Base-by-base conservation (phyloP, 2,888 invertebrate genomes). In the Masnerella sp. region DNA sequence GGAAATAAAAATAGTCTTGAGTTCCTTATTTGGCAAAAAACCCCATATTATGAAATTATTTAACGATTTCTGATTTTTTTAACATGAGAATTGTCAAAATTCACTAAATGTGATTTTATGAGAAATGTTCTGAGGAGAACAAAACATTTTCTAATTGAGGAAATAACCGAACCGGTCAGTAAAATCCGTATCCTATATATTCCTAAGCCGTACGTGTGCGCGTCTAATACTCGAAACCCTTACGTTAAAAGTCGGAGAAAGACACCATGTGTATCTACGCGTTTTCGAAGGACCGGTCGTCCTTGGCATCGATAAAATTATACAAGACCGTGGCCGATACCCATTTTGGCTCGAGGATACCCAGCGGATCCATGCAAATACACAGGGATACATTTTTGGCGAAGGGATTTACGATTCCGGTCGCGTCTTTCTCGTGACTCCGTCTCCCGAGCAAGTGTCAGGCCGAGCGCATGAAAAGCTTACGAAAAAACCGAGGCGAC, bases 371-470 rank as follows among this genome's bases (percentile, higher is more conserved):
- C 64, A 70, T 65, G 69, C 74, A 61, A 58, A 70, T 62, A 38
- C 45, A 59, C 67, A 51, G 59, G 62, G 67, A 59, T 74, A 68
- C 54, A 62, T 68, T 76, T 76, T 76, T 71, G 68, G 62, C 25
- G 71, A 47, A 32, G 67, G 64, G 78, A 79, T 83, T 83, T 80
- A 79, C 74, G 78, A 81, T 82, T 81, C 81, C 71, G 74, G 75
- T 62, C 79, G 75, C 78, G 80, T 79, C 74, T 61, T 45, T 49
- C 51, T 45, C 47, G 67, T 62, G 74, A 62, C 58, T 64, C 49
- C 45, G 52, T 51, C 59, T 52, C 43, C 40, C 64, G 59, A 64
- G 71, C 56, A 61, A 75, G 72, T 75, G 75, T 69, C 68, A 68
- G 49, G 36, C 15, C 74, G 54, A 62, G n/a, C 72, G 64, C 74